These are phyloP conservation scores for Odontocolon sp. DNA, from an alignment of 2,888 invertebrate genomes.

Conservation along the genomic window DNA sequence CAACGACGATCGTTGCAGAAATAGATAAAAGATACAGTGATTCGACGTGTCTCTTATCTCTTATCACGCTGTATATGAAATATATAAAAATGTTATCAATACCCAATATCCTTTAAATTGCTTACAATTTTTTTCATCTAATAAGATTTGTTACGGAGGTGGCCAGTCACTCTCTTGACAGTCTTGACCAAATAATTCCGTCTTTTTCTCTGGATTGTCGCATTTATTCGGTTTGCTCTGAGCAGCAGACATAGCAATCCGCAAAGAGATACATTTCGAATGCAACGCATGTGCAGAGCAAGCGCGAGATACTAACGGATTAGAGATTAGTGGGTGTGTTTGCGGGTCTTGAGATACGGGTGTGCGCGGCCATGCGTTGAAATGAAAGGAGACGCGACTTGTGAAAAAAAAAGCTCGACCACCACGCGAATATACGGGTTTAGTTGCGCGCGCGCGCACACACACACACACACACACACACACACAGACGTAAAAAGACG, in stretches of 20 bases:
- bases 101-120: constrained; percentile 44
- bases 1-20: constrained; percentile 24
- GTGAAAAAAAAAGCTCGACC: constrained; percentile 61
- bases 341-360: constrained; percentile 68
- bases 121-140: constrained; percentile 21
- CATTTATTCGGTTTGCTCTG: constrained; percentile 14
- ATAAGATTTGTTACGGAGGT: too few species aligned
- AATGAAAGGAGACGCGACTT: constrained; percentile 79
- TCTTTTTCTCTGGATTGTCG: too few species aligned
- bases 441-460: background rate
- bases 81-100: constrained; percentile 20
- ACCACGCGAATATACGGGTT: constrained; percentile 61
- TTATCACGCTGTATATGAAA: too few species aligned
- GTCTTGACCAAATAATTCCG: too few species aligned
- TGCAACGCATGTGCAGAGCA: constrained; percentile 25
- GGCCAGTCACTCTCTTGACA: too few species aligned
- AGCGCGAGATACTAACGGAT: constrained; percentile 65
- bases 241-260: constrained; percentile 21
- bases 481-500: constrained; percentile 9
- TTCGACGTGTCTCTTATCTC: too few species aligned
- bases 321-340: constrained; percentile 79
- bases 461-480: constrained; percentile 25
- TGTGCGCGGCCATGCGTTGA: constrained; percentile 79
- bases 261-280: constrained; percentile 15
- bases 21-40: too few species aligned